Evolutionary conservation across 92 coral and sea anemone species (phyloP).

Genomic region (Zoanthus gigantus): DNA sequence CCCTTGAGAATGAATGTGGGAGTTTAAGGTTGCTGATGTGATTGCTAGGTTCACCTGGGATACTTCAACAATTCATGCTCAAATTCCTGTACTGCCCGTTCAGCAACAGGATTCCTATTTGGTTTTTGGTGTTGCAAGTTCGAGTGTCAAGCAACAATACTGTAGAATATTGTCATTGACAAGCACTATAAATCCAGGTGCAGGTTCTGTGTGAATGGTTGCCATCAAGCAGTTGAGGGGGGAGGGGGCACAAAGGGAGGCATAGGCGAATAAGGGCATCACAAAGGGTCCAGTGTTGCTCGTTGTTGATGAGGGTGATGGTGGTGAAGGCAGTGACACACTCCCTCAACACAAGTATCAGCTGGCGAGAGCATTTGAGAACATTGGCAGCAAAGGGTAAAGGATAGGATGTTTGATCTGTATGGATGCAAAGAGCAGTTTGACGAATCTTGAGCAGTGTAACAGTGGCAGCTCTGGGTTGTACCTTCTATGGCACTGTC

Average conservation of each 20-base stretch:
- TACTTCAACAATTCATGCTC: conserved; percentile 27
- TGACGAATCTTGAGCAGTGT: neutral
- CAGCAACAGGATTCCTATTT: conserved; percentile 76
- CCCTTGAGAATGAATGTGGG: neutral
- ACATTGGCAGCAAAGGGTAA: conserved; percentile 35
- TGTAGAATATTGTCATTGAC: conserved; percentile 48
- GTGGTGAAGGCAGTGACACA: conserved; percentile 26
- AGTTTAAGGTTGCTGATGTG: conserved; percentile 27
- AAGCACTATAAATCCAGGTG: conserved; percentile 68
- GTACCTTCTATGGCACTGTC: conserved; percentile 1
- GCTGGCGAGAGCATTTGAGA: conserved; percentile 33
- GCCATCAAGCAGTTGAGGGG: neutral
- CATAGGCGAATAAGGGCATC: conserved; percentile 7
- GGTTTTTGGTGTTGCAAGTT: conserved; percentile 42
- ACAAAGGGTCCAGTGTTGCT: conserved; percentile 37
- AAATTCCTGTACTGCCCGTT: conserved; percentile 42
- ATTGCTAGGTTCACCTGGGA: conserved; percentile 23
- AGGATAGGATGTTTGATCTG: conserved; percentile 4
- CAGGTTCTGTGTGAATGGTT: conserved; percentile 68
- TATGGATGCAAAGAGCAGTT: neutral
- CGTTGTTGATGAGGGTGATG: conserved; percentile 34
- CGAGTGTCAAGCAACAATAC: neutral
- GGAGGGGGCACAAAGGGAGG: neutral
- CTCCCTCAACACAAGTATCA: no score
- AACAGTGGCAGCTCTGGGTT: conserved; percentile 22